Base-by-base conservation (phyloP, 2,888 invertebrate genomes). In the Chydorus sphaericus region DNA sequence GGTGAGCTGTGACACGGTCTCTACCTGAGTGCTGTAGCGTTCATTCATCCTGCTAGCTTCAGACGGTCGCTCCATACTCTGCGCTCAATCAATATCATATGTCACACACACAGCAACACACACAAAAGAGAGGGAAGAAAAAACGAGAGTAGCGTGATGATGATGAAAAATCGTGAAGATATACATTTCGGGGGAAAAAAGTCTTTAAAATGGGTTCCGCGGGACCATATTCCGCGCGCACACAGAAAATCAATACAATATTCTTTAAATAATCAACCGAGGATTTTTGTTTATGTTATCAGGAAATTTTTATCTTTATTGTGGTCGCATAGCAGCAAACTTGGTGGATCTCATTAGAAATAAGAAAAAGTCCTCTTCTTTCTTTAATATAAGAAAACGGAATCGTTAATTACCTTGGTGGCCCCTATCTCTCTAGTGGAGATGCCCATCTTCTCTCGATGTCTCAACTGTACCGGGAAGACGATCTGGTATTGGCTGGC, bases 371-470 rank as follows among this genome's bases (percentile, higher is more conserved):
- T 36, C 16, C 20, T n/a, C 33, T 16, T 10, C 49, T 11, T 53
- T 20, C 8, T 57, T 29, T 57, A 38, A 14, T 38, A 55, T 16
- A 56, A 14, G 16, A n/a, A 54, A 59, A 48, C 18, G 56, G 30
- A 55, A 44, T 26, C 36, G 39, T 5, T 5, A 14, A 2, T 31
- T 57, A 66, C 65, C 62, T 65, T 65, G 57, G 65, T 64, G 58
- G 63, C 63, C 44, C 61, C 62, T 33, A 63, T 62, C 77, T 90
- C 90, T 72, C 91, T 78, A 64, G 91, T 91, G 65, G 89, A 90
- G 71, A 91, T 90, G 73, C 90, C 91, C 85, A 91, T 86, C 76
- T 90, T 90, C 76, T 90, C 88, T 80, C 91, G 90, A 74, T 91
- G 89, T 61, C 90, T 82, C 71, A 90, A 76, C 77, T 91, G 91